These are phyloP conservation scores for Trichonephila clavipes DNA, from an alignment of 1,140 invertebrate genomes.

Conservation along the genomic window DNA sequence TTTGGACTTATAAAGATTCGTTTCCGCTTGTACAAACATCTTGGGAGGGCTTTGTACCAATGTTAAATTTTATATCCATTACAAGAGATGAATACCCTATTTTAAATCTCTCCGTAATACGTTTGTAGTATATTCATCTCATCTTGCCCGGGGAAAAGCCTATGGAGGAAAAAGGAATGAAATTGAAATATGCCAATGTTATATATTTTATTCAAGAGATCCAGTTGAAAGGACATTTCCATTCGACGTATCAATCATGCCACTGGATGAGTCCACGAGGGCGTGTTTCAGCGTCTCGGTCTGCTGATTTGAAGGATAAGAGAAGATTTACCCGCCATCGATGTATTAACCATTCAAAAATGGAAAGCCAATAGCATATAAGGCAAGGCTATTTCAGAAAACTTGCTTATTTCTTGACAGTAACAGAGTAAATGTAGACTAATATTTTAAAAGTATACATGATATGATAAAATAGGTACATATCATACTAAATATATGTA, in stretches of 20 bases:
- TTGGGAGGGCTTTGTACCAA: background rate
- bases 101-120: background rate
- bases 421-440: background rate
- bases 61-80: background rate
- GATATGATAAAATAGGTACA: too few species aligned
- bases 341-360: slow-evolving; percentile 7
- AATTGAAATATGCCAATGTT: slow-evolving; percentile 55
- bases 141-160: background rate
- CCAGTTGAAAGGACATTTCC: slow-evolving; percentile 36
- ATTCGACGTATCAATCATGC: slow-evolving; percentile 39
- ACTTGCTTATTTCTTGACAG: background rate
- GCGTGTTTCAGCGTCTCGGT: background rate
- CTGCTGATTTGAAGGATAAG: slow-evolving; percentile 44
- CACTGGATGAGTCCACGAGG: background rate
- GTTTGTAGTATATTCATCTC: background rate
- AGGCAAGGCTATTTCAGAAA: background rate
- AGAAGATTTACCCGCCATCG: slow-evolving; percentile 1
- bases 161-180: background rate
- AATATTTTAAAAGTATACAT: too few species aligned
- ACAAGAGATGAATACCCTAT: background rate
- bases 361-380: background rate
- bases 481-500: too few species aligned
- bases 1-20: background rate
- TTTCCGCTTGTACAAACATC: background rate
- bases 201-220: slow-evolving; percentile 45